Evolutionary conservation across 2,113 vertebrate species (phyloP), one percentile per base, ranked within the genome.

Genomic region (Genyomyrus donnyi): DNA sequence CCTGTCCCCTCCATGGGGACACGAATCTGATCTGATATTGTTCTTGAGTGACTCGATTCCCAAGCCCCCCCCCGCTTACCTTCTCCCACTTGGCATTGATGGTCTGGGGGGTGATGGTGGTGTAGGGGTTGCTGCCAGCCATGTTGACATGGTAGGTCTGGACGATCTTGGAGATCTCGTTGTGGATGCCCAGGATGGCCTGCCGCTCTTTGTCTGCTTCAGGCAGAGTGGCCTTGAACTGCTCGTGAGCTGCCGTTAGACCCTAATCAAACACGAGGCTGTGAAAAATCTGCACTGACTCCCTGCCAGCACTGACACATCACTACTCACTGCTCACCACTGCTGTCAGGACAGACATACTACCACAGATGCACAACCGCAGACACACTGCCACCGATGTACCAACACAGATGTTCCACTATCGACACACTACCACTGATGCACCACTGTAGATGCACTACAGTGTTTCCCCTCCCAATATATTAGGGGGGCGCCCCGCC

Each of bases 71-170:
- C 19, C 42, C 10, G 35, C 11, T 91, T 93, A 99, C 98, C 46
- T 97, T 98, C 91, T 99, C 98, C 98, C 98, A 99, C 95, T 99
- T 99, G 96, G 95, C 93, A 62, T 99, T 98, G 92, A 99, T 96
- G 95, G 99, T 98, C 86, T 97, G 97, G 46, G 98, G 97, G 52
- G 96, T 97, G 96, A 99, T 99, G 45, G 97, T 96, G 92, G 97
- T 99, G 93, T 99, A 99, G 49, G 98, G 98, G 94, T 99, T 99
- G 1, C 95, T 97, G 74, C 98, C 98, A 0, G 97, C 96, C 95
- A 99, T 98, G 92, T 99, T 99, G 92, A 99, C 98, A 0, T 99
- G 98, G 88, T 99, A 99, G 3, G 97, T 99, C 94, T 99, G 98
- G 62, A 98, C 98, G 1, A 99, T 99, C 96, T 99, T 99, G 89